Conservation (phyloP, 2,797 vertebrate species). For the Cuniculus paca region DNA sequence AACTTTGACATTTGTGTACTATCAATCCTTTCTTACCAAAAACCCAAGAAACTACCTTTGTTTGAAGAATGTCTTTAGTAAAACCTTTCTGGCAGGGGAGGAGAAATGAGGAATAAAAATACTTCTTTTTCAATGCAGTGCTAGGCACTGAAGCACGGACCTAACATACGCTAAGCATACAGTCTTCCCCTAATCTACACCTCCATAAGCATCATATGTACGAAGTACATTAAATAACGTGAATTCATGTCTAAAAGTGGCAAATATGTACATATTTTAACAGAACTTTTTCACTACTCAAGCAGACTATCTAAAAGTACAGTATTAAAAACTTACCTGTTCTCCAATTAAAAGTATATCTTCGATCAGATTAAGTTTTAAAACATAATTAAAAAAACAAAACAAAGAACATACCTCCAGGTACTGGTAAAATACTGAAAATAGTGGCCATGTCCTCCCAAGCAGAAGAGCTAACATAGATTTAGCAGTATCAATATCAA, state of each 20-base stretch:
- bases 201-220: neutral
- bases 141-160: neutral
- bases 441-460: conserved; percentile 96
- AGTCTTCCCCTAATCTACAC: neutral
- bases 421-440: conserved; percentile 97
- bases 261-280: neutral
- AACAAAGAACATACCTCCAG: conserved; percentile 92
- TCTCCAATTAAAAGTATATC: conserved; percentile 25
- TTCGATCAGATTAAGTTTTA: conserved; percentile 19
- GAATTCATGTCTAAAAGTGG: conserved; percentile 5
- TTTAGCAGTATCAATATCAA: conserved; percentile 98
- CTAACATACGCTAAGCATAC: neutral
- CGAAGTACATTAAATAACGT: conserved; percentile 1
- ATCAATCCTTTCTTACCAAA: neutral
- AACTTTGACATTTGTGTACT: neutral
- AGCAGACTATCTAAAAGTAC: neutral
- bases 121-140: neutral
- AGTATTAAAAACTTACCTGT: neutral
- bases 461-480: conserved; percentile 97
- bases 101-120: neutral
- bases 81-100: neutral
- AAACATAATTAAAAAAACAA: conserved; percentile 30
- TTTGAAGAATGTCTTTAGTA: neutral
- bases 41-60: neutral
- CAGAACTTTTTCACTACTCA: conserved; percentile 6